phyloP scores from a whole-genome alignment of 1,140 invertebrate genomes.

The Drosophila repletoides region DNA sequence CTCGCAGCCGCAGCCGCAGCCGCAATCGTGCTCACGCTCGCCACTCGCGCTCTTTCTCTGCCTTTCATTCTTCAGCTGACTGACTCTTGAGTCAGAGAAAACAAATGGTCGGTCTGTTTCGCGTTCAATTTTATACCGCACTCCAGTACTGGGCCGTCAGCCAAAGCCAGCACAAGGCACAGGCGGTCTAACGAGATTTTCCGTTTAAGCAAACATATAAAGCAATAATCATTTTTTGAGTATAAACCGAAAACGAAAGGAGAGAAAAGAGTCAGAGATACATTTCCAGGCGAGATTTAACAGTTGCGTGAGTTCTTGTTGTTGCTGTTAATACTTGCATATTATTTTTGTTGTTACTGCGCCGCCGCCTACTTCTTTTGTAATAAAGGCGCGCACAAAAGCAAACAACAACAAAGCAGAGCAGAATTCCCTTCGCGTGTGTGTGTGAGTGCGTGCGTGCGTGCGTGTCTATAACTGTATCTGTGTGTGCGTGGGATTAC shows the following conservation, averaged over 20 bases:
- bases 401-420: slow-evolving; percentile 26
- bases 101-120: slow-evolving; percentile 6
- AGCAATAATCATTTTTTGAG: slow-evolving; percentile 36
- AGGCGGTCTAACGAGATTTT: slow-evolving; percentile 33
- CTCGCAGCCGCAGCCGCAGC: not conserved
- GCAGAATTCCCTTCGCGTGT: slow-evolving; percentile 5
- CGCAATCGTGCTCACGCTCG: not conserved
- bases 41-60: slow-evolving; percentile 1
- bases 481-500: slow-evolving; percentile 29
- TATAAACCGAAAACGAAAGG: slow-evolving; percentile 16
- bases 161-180: slow-evolving; percentile 31
- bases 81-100: not conserved
- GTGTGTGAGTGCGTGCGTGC: not conserved
- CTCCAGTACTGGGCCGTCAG: slow-evolving; percentile 25
- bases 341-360: slow-evolving; percentile 24
- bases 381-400: slow-evolving; percentile 51
- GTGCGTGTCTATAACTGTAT: slow-evolving; percentile 3
- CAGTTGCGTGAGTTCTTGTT: slow-evolving; percentile 31
- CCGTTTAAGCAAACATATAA: slow-evolving; percentile 7
- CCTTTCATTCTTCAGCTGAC: not conserved
- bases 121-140: not conserved
- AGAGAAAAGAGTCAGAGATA: slow-evolving; percentile 22
- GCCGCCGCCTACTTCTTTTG: slow-evolving; percentile 45
- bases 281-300: not conserved
- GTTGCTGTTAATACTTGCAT: too few relatives aligned